Conservation (phyloP, 2,888 invertebrate genomes). For the Apocheima hispidaria region DNA sequence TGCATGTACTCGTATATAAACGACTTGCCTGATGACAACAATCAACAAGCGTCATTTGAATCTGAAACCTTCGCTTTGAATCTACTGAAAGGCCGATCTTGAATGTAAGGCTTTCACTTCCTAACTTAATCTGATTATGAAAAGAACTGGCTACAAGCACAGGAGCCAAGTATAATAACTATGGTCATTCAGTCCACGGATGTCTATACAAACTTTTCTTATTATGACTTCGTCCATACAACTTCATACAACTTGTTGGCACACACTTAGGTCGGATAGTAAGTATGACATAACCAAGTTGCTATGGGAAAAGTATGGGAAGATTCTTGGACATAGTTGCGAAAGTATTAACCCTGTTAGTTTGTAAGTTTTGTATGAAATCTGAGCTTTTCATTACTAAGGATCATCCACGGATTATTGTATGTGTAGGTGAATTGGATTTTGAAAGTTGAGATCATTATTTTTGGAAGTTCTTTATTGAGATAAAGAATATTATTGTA, state of each 20-base stretch:
- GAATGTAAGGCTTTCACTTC: background rate
- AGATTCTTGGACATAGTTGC: background rate
- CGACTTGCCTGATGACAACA: too few relatives aligned
- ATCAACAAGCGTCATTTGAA: too few relatives aligned
- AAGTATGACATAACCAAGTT: constrained; percentile 23
- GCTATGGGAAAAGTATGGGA: constrained; percentile 25
- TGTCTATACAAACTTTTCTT: constrained; percentile 31
- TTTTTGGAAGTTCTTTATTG: too few relatives aligned
- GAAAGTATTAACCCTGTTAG: background rate
- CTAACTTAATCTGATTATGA: constrained; percentile 15
- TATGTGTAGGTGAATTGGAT: too few relatives aligned
- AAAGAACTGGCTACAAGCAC: background rate
- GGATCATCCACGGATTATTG: background rate
- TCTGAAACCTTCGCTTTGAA: too few relatives aligned
- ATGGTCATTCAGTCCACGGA: constrained; percentile 19
- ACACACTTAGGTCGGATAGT: constrained; percentile 18
- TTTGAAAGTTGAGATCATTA: too few relatives aligned
- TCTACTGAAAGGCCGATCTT: too few relatives aligned
- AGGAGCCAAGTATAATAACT: constrained; percentile 10
- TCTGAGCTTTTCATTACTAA: background rate
- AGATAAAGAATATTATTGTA: too few relatives aligned
- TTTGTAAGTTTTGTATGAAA: background rate
- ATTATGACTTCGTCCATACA: constrained; percentile 30
- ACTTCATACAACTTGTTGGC: constrained; percentile 27
- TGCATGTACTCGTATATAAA: too few relatives aligned